Evolutionary conservation across 2,888 invertebrate genomes (phyloP).

Genomic region (Xestobium rufovillosum): DNA sequence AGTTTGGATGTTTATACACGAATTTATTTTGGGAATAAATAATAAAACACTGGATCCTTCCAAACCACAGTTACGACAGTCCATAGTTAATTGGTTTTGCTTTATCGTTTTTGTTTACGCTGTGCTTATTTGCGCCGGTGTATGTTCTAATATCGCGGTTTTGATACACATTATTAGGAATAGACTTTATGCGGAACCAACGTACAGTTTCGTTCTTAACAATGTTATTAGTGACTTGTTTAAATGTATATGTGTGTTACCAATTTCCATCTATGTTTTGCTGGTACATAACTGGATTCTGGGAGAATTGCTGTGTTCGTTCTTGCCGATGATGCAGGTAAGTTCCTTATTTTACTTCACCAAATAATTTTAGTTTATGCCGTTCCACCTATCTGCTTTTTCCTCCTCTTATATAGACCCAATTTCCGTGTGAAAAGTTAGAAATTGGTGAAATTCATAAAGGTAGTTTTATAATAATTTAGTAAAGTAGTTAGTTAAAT

Average conservation of each 20-base stretch:
- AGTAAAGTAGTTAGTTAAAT: no score
- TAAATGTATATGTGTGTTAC: conserved; percentile 60
- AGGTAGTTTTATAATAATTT: no score
- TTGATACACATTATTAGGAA: conserved; percentile 48
- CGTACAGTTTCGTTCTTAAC: conserved; percentile 59
- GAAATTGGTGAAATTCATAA: no score
- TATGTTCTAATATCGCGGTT: conserved; percentile 52
- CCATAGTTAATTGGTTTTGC: conserved; percentile 51
- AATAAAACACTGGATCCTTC: conserved; percentile 45
- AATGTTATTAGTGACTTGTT: conserved; percentile 58
- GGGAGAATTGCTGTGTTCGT: conserved; percentile 63
- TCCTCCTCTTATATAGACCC: no score
- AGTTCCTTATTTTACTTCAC: conserved; percentile 28
- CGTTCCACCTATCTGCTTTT: no score
- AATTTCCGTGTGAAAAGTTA: no score
- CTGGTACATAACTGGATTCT: conserved; percentile 66
- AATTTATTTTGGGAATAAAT: conserved; percentile 32
- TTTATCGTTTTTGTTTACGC: conserved; percentile 57
- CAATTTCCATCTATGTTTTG: conserved; percentile 59
- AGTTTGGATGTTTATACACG: conserved; percentile 32
- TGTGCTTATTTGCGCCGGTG: conserved; percentile 49
- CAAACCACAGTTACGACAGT: conserved; percentile 52
- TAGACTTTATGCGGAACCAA: conserved; percentile 54
- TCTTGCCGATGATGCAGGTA: conserved; percentile 67
- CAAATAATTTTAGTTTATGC: not conserved